These are phyloP conservation scores for Cristatella mucedo DNA, from an alignment of 2,888 invertebrate genomes.

Conservation along the genomic window DNA sequence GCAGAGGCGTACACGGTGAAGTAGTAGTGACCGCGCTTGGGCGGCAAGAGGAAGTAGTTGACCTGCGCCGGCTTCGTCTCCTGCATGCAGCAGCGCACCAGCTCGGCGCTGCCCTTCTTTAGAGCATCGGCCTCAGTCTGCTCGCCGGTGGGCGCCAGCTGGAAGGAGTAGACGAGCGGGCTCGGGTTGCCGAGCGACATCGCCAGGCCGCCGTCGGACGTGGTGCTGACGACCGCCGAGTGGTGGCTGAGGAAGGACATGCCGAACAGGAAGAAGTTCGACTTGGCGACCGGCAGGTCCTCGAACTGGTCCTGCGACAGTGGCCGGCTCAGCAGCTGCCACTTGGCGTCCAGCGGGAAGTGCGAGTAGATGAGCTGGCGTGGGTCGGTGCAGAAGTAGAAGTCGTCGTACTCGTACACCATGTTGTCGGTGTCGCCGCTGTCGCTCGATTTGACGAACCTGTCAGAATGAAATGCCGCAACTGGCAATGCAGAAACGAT, in stretches of 20 bases:
- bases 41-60: slow-evolving; percentile 30
- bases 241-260: slow-evolving; percentile 31
- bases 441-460: too few relatives aligned
- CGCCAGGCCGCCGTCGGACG: slow-evolving; percentile 30
- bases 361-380: slow-evolving; percentile 44
- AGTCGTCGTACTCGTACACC: too few relatives aligned
- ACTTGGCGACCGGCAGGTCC: slow-evolving; percentile 37
- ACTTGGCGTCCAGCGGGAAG: slow-evolving; percentile 32
- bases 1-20: slow-evolving; percentile 35
- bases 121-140: background rate
- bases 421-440: too few relatives aligned
- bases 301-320: slow-evolving; percentile 36
- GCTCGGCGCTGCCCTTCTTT: too few relatives aligned
- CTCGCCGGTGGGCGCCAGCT: slow-evolving; percentile 23
- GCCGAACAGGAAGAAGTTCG: slow-evolving; percentile 38
- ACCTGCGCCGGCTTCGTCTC: slow-evolving; percentile 32
- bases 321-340: slow-evolving; percentile 36
- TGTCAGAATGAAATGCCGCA: too few relatives aligned
- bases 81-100: slow-evolving; percentile 34
- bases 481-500: too few relatives aligned
- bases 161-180: slow-evolving; percentile 38
- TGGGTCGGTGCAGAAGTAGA: slow-evolving; percentile 95
- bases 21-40: slow-evolving; percentile 31
- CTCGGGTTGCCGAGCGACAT: slow-evolving; percentile 33
- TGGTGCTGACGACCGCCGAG: slow-evolving; percentile 31